phyloP scores from a whole-genome alignment of 1,140 invertebrate species.

The Solenopsis invicta region DNA sequence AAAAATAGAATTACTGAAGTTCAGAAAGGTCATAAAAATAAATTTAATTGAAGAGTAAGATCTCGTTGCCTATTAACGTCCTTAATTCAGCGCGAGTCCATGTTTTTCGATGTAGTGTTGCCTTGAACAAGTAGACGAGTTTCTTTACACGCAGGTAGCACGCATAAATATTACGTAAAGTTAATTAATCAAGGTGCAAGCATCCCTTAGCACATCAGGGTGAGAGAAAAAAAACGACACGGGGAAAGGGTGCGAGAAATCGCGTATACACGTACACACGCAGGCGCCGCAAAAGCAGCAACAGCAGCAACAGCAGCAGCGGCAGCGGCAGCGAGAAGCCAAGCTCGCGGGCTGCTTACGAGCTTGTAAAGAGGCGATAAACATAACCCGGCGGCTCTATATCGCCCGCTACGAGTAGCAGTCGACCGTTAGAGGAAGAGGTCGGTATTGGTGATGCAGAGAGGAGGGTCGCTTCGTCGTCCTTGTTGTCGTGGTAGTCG shows the following conservation, averaged over 20 bases:
- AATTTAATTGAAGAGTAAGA: not conserved
- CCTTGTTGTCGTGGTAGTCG: slow-evolving; percentile 35
- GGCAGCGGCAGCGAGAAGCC: slow-evolving; percentile 68
- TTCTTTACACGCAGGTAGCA: not conserved
- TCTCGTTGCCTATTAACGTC: not conserved
- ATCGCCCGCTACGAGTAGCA: slow-evolving; percentile 66
- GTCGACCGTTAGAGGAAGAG: slow-evolving; percentile 58
- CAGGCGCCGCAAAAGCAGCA: slow-evolving; percentile 48
- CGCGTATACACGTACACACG: slow-evolving; percentile 45
- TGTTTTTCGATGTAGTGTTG: not conserved
- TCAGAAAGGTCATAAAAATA: not conserved
- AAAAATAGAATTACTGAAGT: not conserved
- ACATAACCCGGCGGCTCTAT: slow-evolving; percentile 78
- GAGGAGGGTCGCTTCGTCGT: slow-evolving; percentile 50
- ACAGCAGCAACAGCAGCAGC: slow-evolving; percentile 62
- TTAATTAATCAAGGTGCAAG: slow-evolving; percentile 48
- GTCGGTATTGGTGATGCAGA: slow-evolving; percentile 64
- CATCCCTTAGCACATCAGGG: not conserved
- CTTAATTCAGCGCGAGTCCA: not conserved
- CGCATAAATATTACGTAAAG: slow-evolving; percentile 10
- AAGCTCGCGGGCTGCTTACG: slow-evolving; percentile 83
- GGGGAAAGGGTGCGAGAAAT: slow-evolving; percentile 34
- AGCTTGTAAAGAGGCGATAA: slow-evolving; percentile 86
- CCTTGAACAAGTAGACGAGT: not conserved
- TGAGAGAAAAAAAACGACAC: not conserved